Percentiles rank a stretch among this genome's conserved stretches.
phyloP scores from a whole-genome alignment of 2,888 invertebrate species.

The Uloborus plumipes region DNA sequence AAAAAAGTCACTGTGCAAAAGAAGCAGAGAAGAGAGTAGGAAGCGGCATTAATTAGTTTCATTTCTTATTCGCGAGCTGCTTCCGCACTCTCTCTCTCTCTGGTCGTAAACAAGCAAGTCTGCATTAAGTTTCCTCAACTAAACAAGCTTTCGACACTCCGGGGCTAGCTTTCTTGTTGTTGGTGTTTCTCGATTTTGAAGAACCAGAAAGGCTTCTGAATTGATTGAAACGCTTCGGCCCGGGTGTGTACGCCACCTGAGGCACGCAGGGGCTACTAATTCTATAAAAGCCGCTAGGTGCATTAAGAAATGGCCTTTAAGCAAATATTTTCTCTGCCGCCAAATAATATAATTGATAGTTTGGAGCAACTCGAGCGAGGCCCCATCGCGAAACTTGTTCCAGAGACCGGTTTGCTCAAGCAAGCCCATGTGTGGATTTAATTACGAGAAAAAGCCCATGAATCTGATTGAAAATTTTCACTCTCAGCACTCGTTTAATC shows the following conservation, averaged over 20 bases:
- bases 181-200: slow-evolving; percentile 4
- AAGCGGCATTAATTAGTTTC: slow-evolving; percentile 58
- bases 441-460: slow-evolving; percentile 41
- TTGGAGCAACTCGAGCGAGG: not conserved
- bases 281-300: slow-evolving; percentile 57
- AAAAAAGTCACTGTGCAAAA: slow-evolving; percentile 12
- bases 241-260: slow-evolving; percentile 30
- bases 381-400: not conserved
- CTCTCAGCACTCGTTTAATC: slow-evolving; percentile 25
- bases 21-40: slow-evolving; percentile 5
- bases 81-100: slow-evolving; percentile 9
- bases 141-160: slow-evolving; percentile 32
- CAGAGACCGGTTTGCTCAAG: not conserved
- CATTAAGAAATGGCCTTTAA: slow-evolving; percentile 63
- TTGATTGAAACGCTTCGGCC: slow-evolving; percentile 37
- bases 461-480: slow-evolving; percentile 4
- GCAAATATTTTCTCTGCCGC: slow-evolving; percentile 58
- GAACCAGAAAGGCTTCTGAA: slow-evolving; percentile 23
- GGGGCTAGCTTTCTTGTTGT: slow-evolving; percentile 5
- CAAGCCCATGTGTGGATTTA: slow-evolving; percentile 30
- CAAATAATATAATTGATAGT: slow-evolving; percentile 58
- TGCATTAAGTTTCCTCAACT: slow-evolving; percentile 33
- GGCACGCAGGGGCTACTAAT: slow-evolving; percentile 34
- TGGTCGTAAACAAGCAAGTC: slow-evolving; percentile 47
- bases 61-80: slow-evolving; percentile 43